phyloP scores from a whole-genome alignment of 2,888 invertebrate genomes.

The Galeopsomyia nigrocyanea region DNA sequence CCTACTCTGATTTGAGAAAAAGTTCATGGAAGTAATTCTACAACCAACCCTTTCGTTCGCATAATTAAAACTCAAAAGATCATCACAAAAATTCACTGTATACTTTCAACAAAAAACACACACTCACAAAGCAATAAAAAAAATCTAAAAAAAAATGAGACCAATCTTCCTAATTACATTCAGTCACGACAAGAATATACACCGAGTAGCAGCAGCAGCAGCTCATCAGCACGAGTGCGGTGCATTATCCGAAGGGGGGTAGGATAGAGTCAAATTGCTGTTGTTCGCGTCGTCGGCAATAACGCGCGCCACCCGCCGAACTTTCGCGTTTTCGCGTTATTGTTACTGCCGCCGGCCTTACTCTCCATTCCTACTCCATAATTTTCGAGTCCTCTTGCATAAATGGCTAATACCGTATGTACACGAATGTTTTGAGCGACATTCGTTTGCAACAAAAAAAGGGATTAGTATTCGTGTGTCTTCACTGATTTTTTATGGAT shows the following conservation, averaged over 20 bases:
- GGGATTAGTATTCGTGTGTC: too few species aligned
- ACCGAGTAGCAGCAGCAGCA: not conserved
- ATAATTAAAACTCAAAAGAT: too few species aligned
- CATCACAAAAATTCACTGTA: too few species aligned
- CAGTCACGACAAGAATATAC: not conserved
- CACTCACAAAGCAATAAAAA: too few species aligned
- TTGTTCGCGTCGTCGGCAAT: conserved; percentile 26
- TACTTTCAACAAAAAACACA: too few species aligned
- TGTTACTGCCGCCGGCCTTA: conserved; percentile 32
- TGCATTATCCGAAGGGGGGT: conserved; percentile 9
- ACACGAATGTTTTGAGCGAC: conserved; percentile 5
- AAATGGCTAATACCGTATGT: conserved; percentile 29
- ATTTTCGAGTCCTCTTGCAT: conserved; percentile 41
- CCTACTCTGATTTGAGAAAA: too few species aligned
- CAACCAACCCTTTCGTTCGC: too few species aligned
- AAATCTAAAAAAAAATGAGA: too few species aligned
- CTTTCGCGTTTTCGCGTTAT: conserved; percentile 43
- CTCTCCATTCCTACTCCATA: conserved; percentile 11
- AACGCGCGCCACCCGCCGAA: conserved; percentile 29
- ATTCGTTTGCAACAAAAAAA: too few species aligned
- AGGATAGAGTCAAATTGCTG: conserved; percentile 31
- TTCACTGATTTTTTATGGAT: too few species aligned
- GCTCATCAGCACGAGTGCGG: not conserved
- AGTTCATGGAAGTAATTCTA: too few species aligned
- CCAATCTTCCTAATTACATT: too few species aligned